Evolutionary conservation across 2,888 invertebrate species (phyloP).

Genomic region (Eumacrocentrus americanus): DNA sequence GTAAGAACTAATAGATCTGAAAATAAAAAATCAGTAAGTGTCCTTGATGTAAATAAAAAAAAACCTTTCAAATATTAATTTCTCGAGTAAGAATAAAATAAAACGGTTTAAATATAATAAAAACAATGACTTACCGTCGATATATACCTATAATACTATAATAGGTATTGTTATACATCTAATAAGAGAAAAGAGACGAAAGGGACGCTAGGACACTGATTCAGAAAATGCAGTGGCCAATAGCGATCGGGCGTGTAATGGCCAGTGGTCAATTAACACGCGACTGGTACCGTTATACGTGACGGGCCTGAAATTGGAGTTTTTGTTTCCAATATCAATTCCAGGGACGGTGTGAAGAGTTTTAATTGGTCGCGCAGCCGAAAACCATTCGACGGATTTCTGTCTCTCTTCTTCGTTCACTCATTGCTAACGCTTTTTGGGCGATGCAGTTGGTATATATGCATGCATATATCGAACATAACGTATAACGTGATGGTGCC

Average conservation of each 20-base stretch:
- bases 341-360: constrained; percentile 51
- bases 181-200: constrained; percentile 1
- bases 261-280: constrained; percentile 57
- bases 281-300: constrained; percentile 41
- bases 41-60: too few relatives aligned
- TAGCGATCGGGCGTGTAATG: constrained; percentile 54
- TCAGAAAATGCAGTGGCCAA: constrained; percentile 42
- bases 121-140: too few relatives aligned
- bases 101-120: too few relatives aligned
- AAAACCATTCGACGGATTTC: constrained; percentile 38
- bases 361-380: constrained; percentile 53
- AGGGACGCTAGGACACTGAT: not conserved
- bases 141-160: too few relatives aligned
- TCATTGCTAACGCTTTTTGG: constrained; percentile 4
- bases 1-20: not conserved
- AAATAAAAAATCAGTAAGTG: too few relatives aligned
- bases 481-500: too few relatives aligned
- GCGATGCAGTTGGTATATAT: not conserved
- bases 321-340: constrained; percentile 59
- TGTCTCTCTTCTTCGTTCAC: constrained; percentile 28
- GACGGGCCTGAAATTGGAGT: constrained; percentile 58
- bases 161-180: too few relatives aligned
- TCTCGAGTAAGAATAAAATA: too few relatives aligned
- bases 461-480: constrained; percentile 24
- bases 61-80: too few relatives aligned